Conservation (phyloP, 2,888 invertebrate genomes). For the Dugesia japonica region DNA sequence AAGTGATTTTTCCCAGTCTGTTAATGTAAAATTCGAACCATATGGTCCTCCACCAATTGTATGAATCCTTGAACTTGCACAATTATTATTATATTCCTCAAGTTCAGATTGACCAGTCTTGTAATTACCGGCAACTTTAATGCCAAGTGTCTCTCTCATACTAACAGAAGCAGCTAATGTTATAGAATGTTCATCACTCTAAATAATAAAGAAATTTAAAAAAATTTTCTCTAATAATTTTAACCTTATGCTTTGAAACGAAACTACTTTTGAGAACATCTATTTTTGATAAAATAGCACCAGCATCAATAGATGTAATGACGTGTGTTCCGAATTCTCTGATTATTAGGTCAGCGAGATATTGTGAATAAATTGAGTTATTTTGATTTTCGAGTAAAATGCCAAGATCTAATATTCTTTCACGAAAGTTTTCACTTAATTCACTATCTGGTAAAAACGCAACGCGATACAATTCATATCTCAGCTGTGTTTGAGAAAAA, state of each 20-base stretch:
- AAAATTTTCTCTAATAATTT: no score
- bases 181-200: neutral
- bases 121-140: neutral
- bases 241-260: no score
- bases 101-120: neutral
- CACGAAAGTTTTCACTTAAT: slow-evolving; percentile 37
- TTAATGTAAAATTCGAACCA: slow-evolving; percentile 38
- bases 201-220: no score
- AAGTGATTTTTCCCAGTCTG: slow-evolving; percentile 37
- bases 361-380: slow-evolving; percentile 38
- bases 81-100: neutral
- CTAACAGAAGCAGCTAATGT: neutral
- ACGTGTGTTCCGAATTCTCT: slow-evolving; percentile 41
- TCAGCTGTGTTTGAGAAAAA: slow-evolving; percentile 37
- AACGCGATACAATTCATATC: slow-evolving; percentile 37
- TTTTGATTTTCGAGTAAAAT: slow-evolving; percentile 37
- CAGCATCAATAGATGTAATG: slow-evolving; percentile 38
- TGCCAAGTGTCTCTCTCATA: neutral
- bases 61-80: neutral
- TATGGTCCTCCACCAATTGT: slow-evolving; percentile 38
- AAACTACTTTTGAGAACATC: slow-evolving; percentile 36
- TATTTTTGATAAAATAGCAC: slow-evolving; percentile 37
- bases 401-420: slow-evolving; percentile 38
- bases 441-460: slow-evolving; percentile 37
- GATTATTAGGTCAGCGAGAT: slow-evolving; percentile 39